Base-by-base conservation (phyloP, 2,113 vertebrate species). In the Callopanchax toddi region DNA sequence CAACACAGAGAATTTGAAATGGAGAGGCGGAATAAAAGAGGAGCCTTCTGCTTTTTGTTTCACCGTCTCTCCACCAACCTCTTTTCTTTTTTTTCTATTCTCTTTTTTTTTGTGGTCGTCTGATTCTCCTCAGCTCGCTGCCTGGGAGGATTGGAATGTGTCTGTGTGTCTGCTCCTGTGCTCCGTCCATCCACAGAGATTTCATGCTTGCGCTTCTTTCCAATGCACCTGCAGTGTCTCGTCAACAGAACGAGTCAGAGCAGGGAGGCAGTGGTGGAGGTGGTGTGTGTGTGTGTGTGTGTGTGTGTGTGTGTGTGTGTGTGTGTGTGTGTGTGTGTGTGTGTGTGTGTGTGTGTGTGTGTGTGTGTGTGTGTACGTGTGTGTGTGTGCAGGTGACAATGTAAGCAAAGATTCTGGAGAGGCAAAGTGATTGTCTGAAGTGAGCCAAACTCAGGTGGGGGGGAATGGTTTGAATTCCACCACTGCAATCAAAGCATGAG, bases 211-310 rank as follows among this genome's bases (percentile, higher is more conserved):
- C 49, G 71, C 67, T 36, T 87, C 78, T 71, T 69, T 85, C 78
- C 84, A 77, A 67, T 25, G 67, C 87, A 90, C 89, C 89, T 90
- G 89, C 86, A 82, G 81, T 67, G 81, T 71, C 84, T 76, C 61
- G 32, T 86, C 78, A 74, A 66, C 79, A 48, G 76, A 80, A 83
- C 65, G 61, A 73, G 60, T 15, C 51, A 48, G 50, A 68, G 16
- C 37, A 70, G 55, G 36, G 42, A 58, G 51, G 61, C 64, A 64
- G 74, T 50, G 13, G 26, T 74, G 73, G 81, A 54, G 76, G 69
- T 71, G 74, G 73, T 57, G 55, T 60, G 40, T 10, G 52, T 5
- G 40, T 43, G 50, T 43, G 18, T 11, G 45, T 11, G 2, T 4
- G 16, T 64, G 61, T 45, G 26, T 62, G 39, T 53, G 55, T 54